Evolutionary conservation across 2,888 invertebrate genomes (phyloP), one percentile per base, ranked within the genome.

Genomic region (Lomographa bimaculata): DNA sequence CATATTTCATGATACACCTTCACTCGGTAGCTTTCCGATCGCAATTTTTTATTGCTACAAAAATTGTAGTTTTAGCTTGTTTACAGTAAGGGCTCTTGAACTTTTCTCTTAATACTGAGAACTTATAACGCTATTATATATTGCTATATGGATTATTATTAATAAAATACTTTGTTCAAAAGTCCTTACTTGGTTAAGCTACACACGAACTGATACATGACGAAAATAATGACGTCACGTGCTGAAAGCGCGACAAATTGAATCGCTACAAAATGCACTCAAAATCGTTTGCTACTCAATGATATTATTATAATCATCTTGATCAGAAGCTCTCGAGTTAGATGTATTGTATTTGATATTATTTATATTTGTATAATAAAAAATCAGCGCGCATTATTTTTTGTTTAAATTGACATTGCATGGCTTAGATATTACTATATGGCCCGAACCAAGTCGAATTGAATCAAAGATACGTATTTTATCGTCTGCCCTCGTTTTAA

Each of bases 371-470:
- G 23, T 32, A 25, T 21, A 10, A 14, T 18, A 20, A 21, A 12
- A 35, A 27, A 36, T 18, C 23, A 27, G 29, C 34, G 24, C 28
- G 7, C 32, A 36, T 30, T 8, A 17, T 19, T 27, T 18, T 25
- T 20, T 26, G 27, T 18, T 18, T 14, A 32, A 43, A 43, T 43
- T 43, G 42, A 43, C 42, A 32, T 42, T 27, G 36, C 32, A 5
- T 35, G 20, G n/a, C 11, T 37, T 19, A 11, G 11, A 33, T 24
- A 5, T 21, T 30, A 27, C 5, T n/a, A 7, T 11, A 11, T 36
- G 23, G 10, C 36, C 30, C 42, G 30, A 32, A 36, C 27, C 33
- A 26, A 26, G 2, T 17, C 9, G 2, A 19, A 7, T 6, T 10
- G 2, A 14, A 14, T 3, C 14, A 2, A 14, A 14, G 4, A 14